phyloP scores from a whole-genome alignment of 2,888 invertebrate species.

The Notocelia uddmanniana region DNA sequence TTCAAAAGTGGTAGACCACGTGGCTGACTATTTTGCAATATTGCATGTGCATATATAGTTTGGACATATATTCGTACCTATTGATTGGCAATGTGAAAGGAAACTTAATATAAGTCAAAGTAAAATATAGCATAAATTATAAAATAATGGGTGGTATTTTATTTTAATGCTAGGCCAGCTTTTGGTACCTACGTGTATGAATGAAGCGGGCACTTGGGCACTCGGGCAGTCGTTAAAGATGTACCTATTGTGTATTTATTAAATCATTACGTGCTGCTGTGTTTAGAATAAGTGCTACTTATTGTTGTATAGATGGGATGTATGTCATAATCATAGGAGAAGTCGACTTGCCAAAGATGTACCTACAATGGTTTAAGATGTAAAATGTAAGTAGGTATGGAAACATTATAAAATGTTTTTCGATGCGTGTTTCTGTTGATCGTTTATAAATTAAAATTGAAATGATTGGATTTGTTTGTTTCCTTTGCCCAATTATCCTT shows the following conservation, averaged over 20 bases:
- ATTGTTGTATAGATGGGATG: conserved; percentile 44
- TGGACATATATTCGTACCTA: not conserved
- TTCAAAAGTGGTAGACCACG: too few relatives aligned
- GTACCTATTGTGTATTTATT: conserved; percentile 43
- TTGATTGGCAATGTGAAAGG: not conserved
- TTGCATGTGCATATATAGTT: not conserved
- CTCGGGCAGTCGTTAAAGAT: conserved; percentile 36
- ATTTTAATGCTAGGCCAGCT: conserved; percentile 19
- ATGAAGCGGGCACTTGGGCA: too few relatives aligned
- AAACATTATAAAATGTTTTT: conserved; percentile 59
- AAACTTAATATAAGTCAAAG: conserved; percentile 12
- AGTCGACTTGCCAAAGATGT: conserved; percentile 65
- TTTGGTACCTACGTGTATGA: conserved; percentile 3
- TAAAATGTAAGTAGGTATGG: conserved; percentile 59
- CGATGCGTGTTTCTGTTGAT: conserved; percentile 73
- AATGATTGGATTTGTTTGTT: conserved; percentile 49
- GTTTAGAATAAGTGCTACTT: conserved; percentile 41
- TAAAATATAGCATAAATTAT: conserved; percentile 17
- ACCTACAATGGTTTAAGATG: conserved; percentile 58
- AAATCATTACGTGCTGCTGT: conserved; percentile 40
- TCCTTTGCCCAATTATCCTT: conserved; percentile 8
- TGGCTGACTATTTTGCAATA: not conserved
- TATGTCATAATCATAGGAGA: conserved; percentile 33
- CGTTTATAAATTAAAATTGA: conserved; percentile 78
- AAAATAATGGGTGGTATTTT: conserved; percentile 8